These are phyloP conservation scores for Anguilla megastoma DNA, from an alignment of 2,797 vertebrate genomes.

Conservation along the genomic window DNA sequence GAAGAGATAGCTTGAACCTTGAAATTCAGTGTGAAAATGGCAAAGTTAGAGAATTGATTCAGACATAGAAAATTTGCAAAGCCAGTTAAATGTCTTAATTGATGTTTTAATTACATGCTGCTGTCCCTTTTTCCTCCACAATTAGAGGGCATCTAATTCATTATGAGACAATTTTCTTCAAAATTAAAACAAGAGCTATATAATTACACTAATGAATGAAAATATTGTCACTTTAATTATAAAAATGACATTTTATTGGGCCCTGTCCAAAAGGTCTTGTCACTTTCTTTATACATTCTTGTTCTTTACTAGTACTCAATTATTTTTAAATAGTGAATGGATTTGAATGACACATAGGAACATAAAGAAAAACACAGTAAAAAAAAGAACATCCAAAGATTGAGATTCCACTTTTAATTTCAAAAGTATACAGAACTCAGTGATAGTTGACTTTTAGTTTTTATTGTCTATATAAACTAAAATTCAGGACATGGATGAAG, in stretches of 20 bases:
- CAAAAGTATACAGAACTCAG: neutral
- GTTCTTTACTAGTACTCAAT: neutral
- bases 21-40: neutral
- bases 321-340: neutral
- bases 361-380: neutral
- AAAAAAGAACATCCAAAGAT: conserved; percentile 8
- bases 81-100: neutral
- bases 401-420: neutral
- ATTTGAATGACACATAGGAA: neutral
- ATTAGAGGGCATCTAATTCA: neutral
- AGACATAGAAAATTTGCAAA: neutral
- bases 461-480: conserved; percentile 32
- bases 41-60: neutral
- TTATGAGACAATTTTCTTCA: conserved; percentile 8
- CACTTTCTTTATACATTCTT: neutral
- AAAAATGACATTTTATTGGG: conserved; percentile 19
- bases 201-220: conserved; percentile 17
- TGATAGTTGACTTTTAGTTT: conserved; percentile 24
- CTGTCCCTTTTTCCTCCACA: neutral
- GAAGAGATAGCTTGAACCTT: neutral
- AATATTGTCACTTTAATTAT: conserved; percentile 9
- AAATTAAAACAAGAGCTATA: neutral
- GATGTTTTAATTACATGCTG: conserved; percentile 5
- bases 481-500: neutral
- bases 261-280: neutral